Conservation (phyloP, 2,888 invertebrate species). For the Drosophila histrio region DNA sequence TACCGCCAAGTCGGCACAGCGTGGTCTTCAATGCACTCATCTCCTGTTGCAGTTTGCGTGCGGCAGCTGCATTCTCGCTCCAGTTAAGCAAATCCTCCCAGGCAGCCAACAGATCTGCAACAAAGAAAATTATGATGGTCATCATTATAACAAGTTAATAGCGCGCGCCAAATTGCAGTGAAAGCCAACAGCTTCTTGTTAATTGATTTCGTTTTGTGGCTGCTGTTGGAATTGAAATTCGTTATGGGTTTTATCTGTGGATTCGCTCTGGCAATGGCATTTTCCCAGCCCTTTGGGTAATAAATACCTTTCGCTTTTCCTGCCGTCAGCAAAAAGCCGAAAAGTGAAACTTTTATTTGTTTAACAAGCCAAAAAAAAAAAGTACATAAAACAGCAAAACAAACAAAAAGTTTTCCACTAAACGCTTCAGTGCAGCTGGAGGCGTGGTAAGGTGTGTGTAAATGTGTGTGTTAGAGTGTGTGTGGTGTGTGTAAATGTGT, state of each 20-base stretch:
- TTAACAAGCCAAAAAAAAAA: constrained; percentile 20
- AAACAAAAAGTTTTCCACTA: constrained; percentile 32
- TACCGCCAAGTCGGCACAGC: constrained; percentile 82
- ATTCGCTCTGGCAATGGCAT: neutral
- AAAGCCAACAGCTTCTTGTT: constrained; percentile 28
- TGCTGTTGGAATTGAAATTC: neutral
- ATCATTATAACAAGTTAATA: constrained; percentile 27
- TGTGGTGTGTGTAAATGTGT: neutral
- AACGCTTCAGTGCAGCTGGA: constrained; percentile 18
- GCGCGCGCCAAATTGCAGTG: constrained; percentile 27
- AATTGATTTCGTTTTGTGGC: constrained; percentile 1
- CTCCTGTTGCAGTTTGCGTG: constrained; percentile 84
- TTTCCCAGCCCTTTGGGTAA: constrained; percentile 50
- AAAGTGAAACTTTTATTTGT: constrained; percentile 44
- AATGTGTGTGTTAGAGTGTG: neutral
- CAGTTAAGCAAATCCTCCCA: constrained; percentile 84
- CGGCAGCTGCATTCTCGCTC: constrained; percentile 84
- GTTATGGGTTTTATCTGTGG: neutral
- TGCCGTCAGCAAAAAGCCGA: neutral
- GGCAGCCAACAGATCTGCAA: constrained; percentile 83
- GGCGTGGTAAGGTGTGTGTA: neutral
- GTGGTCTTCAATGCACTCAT: constrained; percentile 83
- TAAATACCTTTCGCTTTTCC: constrained; percentile 56
- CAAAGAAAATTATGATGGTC: neutral
- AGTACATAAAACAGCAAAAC: neutral